Evolutionary conservation across 1,140 invertebrate genomes (phyloP).

Genomic region (Macrotrachela quadricornifera): DNA sequence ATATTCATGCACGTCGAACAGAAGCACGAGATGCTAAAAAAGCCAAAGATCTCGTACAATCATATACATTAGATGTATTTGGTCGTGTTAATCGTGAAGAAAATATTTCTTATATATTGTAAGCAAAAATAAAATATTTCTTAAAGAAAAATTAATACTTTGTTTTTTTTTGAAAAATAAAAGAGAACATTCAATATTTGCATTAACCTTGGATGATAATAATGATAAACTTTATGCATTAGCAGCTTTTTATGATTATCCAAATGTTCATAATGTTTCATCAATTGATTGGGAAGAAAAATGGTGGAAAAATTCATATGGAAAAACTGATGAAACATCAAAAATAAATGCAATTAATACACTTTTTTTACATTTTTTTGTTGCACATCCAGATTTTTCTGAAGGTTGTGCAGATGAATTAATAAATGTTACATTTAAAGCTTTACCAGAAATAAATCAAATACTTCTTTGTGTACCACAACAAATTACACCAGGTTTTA

Average conservation of each 20-base stretch:
- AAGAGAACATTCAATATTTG: constrained; percentile 28
- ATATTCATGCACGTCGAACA: constrained; percentile 18
- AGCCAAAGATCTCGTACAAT: constrained; percentile 19
- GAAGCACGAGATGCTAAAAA: constrained; percentile 27
- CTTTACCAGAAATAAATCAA: constrained; percentile 28
- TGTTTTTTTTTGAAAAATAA: background rate
- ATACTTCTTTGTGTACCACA: constrained; percentile 20
- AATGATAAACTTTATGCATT: constrained; percentile 25
- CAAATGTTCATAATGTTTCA: constrained; percentile 20
- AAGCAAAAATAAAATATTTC: constrained; percentile 24
- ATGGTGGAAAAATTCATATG: constrained; percentile 16
- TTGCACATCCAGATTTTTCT: constrained; percentile 24
- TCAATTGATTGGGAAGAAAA: constrained; percentile 18
- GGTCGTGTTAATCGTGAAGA: constrained; percentile 10
- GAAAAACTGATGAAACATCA: background rate
- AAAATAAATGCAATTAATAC: constrained; percentile 20
- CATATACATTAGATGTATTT: constrained; percentile 22
- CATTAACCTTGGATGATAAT: constrained; percentile 23
- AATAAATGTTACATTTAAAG: constrained; percentile 26
- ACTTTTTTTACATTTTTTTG: constrained; percentile 29
- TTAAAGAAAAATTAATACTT: background rate
- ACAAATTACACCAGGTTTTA: background rate
- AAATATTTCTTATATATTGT: constrained; percentile 17
- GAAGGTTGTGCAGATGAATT: constrained; percentile 26
- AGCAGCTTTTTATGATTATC: constrained; percentile 29